Evolutionary conservation across 2,797 vertebrate species (phyloP).

Genomic region (Jordanella pulchra): DNA sequence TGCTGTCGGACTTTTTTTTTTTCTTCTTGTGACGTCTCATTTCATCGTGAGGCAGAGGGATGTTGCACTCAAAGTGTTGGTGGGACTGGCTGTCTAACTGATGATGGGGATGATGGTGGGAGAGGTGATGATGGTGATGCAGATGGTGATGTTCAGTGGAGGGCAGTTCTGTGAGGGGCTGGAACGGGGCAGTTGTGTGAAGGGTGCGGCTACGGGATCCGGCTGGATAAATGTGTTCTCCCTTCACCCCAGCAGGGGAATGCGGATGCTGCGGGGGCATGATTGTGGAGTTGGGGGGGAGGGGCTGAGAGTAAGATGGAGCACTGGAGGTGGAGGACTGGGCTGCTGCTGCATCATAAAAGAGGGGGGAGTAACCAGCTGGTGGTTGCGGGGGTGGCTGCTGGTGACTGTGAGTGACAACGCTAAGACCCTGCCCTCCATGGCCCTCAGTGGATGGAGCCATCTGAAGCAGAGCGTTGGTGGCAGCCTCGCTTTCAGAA

Average conservation of each 20-base stretch:
- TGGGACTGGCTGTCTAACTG: slow-evolving; percentile 66
- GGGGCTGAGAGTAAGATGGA: slow-evolving; percentile 79
- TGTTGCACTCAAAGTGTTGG: slow-evolving; percentile 69
- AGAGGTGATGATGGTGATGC: slow-evolving; percentile 79
- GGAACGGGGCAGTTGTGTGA: slow-evolving; percentile 79
- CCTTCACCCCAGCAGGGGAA: slow-evolving; percentile 81
- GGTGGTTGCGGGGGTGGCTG: slow-evolving; percentile 76
- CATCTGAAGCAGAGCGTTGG: slow-evolving; percentile 84
- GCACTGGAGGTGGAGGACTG: slow-evolving; percentile 76
- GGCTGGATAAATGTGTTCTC: slow-evolving; percentile 81
- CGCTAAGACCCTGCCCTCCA: slow-evolving; percentile 74
- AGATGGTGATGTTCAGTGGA: slow-evolving; percentile 77
- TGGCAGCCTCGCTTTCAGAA: slow-evolving; percentile 84
- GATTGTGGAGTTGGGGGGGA: slow-evolving; percentile 83
- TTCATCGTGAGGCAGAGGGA: slow-evolving; percentile 74
- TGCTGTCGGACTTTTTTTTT: slow-evolving; percentile 81
- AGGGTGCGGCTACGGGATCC: slow-evolving; percentile 76
- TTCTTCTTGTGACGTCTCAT: slow-evolving; percentile 81
- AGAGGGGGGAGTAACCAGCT: slow-evolving; percentile 80
- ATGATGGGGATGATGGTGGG: slow-evolving; percentile 81
- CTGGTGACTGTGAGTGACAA: slow-evolving; percentile 80
- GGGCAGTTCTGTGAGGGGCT: slow-evolving; percentile 78
- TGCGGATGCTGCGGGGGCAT: slow-evolving; percentile 83
- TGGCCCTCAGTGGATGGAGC: slow-evolving; percentile 76
- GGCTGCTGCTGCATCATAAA: slow-evolving; percentile 78